Conservation (phyloP, 2,113 vertebrate genomes). For the Narcine bancroftii region DNA sequence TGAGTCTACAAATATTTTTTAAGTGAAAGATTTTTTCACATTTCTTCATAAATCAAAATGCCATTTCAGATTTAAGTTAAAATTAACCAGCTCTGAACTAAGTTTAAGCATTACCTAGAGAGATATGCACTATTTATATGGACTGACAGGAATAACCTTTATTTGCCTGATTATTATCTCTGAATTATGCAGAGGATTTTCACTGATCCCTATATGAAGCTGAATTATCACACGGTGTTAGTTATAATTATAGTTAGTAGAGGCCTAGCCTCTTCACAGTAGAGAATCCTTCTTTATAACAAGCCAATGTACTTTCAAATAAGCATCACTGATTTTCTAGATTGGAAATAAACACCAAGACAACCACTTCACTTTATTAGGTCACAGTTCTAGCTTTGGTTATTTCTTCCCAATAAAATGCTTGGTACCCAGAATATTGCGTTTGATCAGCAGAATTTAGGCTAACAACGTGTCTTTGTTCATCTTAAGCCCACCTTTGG, state of each 20-base stretch:
- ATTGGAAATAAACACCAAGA: too few relatives aligned
- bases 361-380: not conserved
- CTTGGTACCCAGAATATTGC: too few relatives aligned
- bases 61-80: not conserved
- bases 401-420: not conserved
- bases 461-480: not conserved
- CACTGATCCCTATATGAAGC: not conserved
- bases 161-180: not conserved
- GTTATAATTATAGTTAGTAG: not conserved
- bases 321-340: not conserved
- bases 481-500: not conserved
- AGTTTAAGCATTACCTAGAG: not conserved
- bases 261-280: not conserved
- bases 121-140: not conserved
- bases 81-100: not conserved
- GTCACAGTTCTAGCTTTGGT: not conserved
- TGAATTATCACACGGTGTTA: not conserved
- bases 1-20: not conserved
- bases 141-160: conserved; percentile 25
- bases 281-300: not conserved
- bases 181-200: not conserved
- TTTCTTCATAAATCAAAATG: not conserved
- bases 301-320: not conserved
- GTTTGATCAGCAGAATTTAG: too few relatives aligned
- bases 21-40: not conserved